Evolutionary conservation across 2,113 vertebrate species (phyloP).

Genomic region (Dasyurus viverrinus): DNA sequence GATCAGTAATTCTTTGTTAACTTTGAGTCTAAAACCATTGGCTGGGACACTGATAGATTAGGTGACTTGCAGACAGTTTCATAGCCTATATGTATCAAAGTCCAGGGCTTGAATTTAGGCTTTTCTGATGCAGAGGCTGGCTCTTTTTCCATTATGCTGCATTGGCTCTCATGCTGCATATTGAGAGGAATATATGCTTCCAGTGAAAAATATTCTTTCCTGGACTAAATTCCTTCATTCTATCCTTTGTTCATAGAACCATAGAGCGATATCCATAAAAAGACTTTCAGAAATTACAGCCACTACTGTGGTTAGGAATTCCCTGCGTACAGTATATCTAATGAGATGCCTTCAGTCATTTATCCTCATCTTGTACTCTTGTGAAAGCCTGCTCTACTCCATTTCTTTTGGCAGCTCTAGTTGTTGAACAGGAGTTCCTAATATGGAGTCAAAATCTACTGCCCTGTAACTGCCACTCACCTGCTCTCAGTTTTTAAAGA

Average conservation of each 20-base stretch:
- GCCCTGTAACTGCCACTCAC: neutral
- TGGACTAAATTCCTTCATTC: neutral
- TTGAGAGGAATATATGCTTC: conserved; percentile 44
- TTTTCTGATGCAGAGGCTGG: neutral
- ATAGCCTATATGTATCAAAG: neutral
- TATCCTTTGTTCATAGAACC: neutral
- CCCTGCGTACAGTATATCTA: neutral
- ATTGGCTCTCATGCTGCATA: neutral
- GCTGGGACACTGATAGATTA: neutral
- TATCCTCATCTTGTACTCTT: neutral
- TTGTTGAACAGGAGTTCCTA: neutral
- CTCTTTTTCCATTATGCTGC: neutral
- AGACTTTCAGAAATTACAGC: neutral
- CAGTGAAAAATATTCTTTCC: neutral
- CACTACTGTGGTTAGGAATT: neutral
- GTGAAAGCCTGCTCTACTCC: neutral
- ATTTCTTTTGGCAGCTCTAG: neutral
- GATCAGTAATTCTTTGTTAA: neutral
- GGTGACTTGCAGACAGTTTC: neutral
- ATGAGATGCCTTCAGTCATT: neutral
- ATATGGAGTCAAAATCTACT: too few relatives aligned
- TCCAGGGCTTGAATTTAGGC: neutral
- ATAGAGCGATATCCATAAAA: neutral
- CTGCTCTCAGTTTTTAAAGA: neutral
- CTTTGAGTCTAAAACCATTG: neutral